Evolutionary conservation across 2,797 vertebrate species (phyloP), one percentile per base, ranked within the genome.

Genomic region (Lepus townsendii): DNA sequence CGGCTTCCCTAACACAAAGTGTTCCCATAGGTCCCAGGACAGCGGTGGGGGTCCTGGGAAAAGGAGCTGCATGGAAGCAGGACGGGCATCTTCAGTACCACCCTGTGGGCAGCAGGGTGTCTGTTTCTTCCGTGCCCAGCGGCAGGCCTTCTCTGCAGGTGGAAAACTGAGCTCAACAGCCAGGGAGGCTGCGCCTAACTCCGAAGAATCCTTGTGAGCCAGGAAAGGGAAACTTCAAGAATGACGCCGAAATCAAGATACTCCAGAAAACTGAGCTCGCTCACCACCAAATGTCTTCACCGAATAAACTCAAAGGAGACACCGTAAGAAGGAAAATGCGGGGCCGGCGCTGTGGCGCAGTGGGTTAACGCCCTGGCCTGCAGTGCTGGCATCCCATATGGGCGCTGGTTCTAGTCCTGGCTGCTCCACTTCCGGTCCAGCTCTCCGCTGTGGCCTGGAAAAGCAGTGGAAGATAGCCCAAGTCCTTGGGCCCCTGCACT

Each of bases 151-250:
- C 79, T n/a, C 20, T 27, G 26, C 24, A 63, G 76, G 66, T 32
- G 47, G 16, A 82, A 73, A 85, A 69, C 30, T 35, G 22, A 77
- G 50, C 71, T 60, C 68, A 65, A 42, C 24, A 32, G 42, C 52
- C 17, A 35, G 24, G 27, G 27, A 79, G 16, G 66, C 52, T 90
- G 60, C 30, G 82, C 87, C 62, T 71, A 35, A 78, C 38, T 38
- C 65, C 32, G 32, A 57, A 57, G 47, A 72, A 16, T 62, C 66
- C 63, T 27, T 42, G 60, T 27, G 47, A 16, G 19, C 69, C 52
- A 83, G 65, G 16, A 50, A 87, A 75, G 66, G 38, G 7, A 85
- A 79, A 62, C 94, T 90, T 86, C 16, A 52, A 80, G 83, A 90
- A 90, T 42, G 65, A 82, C 12, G 85, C 19, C 14, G 77, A 85